Evolutionary conservation across 2,113 vertebrate genomes (phyloP).

Genomic region (Sphyrna mokarran): DNA sequence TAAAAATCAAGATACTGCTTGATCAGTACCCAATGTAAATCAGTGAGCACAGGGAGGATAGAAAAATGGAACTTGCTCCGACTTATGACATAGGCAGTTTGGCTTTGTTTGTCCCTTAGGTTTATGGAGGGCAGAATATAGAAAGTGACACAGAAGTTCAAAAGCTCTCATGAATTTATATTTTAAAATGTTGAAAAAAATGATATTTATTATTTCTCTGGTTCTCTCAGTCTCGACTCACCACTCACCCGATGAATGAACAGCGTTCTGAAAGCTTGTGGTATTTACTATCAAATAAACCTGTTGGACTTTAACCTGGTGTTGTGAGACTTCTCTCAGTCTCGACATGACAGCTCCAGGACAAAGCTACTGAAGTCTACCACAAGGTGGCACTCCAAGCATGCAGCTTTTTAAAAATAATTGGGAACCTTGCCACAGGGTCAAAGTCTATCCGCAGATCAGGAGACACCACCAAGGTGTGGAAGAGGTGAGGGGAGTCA

Average conservation of each 20-base stretch:
- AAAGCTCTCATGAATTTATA: not conserved
- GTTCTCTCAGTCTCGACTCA: too few species aligned
- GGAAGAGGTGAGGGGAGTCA: not conserved
- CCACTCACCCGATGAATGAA: too few species aligned
- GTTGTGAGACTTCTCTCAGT: not conserved
- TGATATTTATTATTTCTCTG: not conserved
- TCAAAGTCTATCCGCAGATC: not conserved
- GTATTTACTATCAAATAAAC: too few species aligned
- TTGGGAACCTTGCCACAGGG: not conserved
- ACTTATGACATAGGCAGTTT: not conserved
- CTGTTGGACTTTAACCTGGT: too few species aligned
- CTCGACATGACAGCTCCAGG: not conserved
- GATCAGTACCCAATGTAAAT: not conserved
- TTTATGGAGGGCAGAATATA: not conserved
- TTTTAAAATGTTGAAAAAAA: not conserved
- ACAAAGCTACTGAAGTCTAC: not conserved
- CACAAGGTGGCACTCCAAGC: slow-evolving; percentile 7
- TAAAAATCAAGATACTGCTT: not conserved
- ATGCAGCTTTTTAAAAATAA: not conserved
- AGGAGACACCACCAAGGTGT: not conserved
- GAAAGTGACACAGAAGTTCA: not conserved
- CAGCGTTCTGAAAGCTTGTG: too few species aligned
- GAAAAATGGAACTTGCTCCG: not conserved
- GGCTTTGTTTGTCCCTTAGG: not conserved
- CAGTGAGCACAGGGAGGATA: not conserved